phyloP scores from a whole-genome alignment of 2,113 vertebrate genomes.

The Isichthys henryi region DNA sequence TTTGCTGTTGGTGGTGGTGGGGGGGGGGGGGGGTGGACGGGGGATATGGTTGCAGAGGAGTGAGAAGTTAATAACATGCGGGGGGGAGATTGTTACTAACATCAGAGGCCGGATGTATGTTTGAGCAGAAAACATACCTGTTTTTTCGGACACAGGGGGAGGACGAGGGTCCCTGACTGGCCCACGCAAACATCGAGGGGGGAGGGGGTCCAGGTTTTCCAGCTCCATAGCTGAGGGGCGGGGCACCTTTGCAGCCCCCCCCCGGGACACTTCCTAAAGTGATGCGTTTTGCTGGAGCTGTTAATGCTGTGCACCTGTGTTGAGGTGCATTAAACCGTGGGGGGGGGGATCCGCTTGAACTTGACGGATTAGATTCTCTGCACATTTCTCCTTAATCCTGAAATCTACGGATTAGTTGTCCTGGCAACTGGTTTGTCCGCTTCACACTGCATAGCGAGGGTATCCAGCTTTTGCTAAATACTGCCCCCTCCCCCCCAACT shows the following conservation, averaged over 20 bases:
- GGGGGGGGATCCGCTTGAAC: not conserved
- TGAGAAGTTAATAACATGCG: not conserved
- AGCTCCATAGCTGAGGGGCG: not conserved
- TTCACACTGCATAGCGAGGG: not conserved
- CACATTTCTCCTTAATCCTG: slow-evolving; percentile 12
- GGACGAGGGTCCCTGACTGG: not conserved
- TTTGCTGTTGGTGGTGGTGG: not conserved
- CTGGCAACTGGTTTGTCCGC: slow-evolving; percentile 4
- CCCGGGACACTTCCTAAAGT: not conserved
- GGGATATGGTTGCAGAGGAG: not conserved
- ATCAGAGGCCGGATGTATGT: not conserved
- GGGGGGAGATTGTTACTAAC: slow-evolving; percentile 3
- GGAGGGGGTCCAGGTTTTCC: not conserved
- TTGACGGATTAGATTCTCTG: slow-evolving; percentile 13
- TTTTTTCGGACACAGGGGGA: slow-evolving; percentile 4
- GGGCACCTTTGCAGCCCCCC: not conserved
- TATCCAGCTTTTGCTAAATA: not conserved
- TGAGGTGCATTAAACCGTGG: not conserved
- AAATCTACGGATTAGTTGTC: slow-evolving; percentile 22
- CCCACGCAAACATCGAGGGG: not conserved
- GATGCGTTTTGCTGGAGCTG: not conserved
- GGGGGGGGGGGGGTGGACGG: not conserved
- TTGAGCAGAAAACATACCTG: not conserved
- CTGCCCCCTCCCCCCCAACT: not conserved
- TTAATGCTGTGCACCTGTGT: not conserved